A percentile compares a stretch with the other conserved stretches of the same genome.
These are phyloP conservation scores for Taeniopygia guttata DNA, from an alignment of 2,797 vertebrate species.

Conservation along the genomic window DNA sequence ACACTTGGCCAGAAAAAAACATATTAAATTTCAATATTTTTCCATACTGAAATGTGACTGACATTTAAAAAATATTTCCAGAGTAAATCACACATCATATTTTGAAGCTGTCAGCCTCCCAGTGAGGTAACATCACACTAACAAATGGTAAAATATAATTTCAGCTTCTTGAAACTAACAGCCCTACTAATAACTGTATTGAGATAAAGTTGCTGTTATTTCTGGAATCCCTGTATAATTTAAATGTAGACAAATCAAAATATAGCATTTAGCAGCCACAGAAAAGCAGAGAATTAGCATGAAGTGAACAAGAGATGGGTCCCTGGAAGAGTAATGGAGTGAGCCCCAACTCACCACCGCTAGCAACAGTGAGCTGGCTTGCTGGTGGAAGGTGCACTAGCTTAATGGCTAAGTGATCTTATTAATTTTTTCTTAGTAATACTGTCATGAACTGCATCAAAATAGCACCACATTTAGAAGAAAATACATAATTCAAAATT, in stretches of 20 bases:
- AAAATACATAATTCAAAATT: not conserved
- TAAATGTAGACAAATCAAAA: not conserved
- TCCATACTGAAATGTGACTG: not conserved
- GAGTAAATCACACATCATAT: not conserved
- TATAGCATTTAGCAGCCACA: not conserved
- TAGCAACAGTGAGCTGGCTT: not conserved
- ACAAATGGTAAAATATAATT: not conserved
- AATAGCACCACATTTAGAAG: slow-evolving; percentile 1
- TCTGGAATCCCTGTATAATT: not conserved
- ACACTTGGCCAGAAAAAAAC: not conserved
- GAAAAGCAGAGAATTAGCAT: not conserved
- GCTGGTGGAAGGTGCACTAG: not conserved
- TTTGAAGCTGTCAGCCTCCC: not conserved
- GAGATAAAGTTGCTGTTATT: not conserved
- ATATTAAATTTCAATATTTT: not conserved
- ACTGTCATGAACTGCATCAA: not conserved
- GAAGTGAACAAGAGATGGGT: not conserved
- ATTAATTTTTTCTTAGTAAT: slow-evolving; percentile 4
- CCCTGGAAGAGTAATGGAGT: not conserved
- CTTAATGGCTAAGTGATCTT: not conserved
- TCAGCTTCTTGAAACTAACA: not conserved
- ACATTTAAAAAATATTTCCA: not conserved
- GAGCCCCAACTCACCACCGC: not conserved
- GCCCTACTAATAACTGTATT: not conserved
- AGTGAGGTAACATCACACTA: not conserved